Percentiles rank a stretch among this genome's conserved stretches.
Conservation (phyloP, 2,888 invertebrate genomes). For the Heliothis peltigera region DNA sequence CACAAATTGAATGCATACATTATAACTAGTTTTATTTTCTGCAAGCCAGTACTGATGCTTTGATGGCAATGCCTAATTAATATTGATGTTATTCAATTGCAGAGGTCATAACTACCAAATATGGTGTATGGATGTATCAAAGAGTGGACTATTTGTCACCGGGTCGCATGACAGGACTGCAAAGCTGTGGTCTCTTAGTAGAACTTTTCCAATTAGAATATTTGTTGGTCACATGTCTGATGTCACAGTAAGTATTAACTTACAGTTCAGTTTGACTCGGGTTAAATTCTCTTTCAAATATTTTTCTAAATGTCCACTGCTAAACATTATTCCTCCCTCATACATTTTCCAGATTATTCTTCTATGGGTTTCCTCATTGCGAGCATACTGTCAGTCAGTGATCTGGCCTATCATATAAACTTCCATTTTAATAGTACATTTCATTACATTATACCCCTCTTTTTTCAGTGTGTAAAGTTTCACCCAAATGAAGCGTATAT, state of each 20-base stretch:
- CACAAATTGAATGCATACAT: no score
- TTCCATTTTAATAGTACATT: not conserved
- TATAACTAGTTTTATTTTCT: no score
- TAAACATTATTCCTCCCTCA: no score
- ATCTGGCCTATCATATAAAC: not conserved
- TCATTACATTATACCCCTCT: not conserved
- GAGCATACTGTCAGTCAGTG: no score
- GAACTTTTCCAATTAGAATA: conserved; percentile 94
- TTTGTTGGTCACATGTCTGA: conserved; percentile 97
- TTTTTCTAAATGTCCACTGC: no score
- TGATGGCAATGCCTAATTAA: not conserved
- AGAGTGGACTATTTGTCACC: conserved; percentile 92
- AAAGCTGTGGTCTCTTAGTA: conserved; percentile 94
- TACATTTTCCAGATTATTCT: no score
- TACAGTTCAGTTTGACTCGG: not conserved
- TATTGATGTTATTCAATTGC: conserved; percentile 57
- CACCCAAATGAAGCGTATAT: conserved; percentile 97
- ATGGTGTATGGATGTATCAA: conserved; percentile 95
- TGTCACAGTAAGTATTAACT: conserved; percentile 92
- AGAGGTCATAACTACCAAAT: conserved; percentile 96
- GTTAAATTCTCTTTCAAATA: no score
- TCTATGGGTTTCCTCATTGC: no score
- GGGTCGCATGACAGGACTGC: conserved; percentile 95
- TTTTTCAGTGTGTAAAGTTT: conserved; percentile 93
- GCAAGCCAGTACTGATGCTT: not conserved